Base-by-base conservation (phyloP, 2,797 vertebrate species). In the Cyclura pinguis region DNA sequence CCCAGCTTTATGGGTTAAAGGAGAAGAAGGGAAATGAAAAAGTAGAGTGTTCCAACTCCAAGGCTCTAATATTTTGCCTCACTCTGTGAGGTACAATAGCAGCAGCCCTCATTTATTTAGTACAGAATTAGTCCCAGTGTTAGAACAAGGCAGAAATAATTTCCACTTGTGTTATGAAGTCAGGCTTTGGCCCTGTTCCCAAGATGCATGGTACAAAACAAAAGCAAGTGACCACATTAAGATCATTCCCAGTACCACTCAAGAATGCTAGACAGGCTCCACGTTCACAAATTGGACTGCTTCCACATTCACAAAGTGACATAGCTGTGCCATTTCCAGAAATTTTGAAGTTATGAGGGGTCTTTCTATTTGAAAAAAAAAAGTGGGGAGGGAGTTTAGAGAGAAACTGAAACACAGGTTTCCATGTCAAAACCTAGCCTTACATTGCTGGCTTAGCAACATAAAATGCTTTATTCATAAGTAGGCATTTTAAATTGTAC, bases 111-210 rank as follows among this genome's bases (percentile, higher is more conserved):
- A 77, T 77, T 16, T 77, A 55, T 55, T 59, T 42, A 27, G 57
- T 47, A 62, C 27, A 83, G 42, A 64, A 84, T 67, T 64, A 35
- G 42, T 35, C 74, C 50, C 55, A 27, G 18, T 82, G 52, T 64
- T 32, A 86, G 55, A 76, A 90, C 69, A 88, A 84, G 82, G 73
- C 62, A 91, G 74, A 88, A 88, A 88, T 59, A 84, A 88, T 91
- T 88, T 88, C 73, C 35, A 72, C 38, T 84, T 78, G 82, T 80
- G 47, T 69, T 84, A 84, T 84, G 81, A 87, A 69, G 73, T 84
- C 57, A 78, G 73, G 64, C 35, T 69, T 90, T 86, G 84, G 90
- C 90, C n/a, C 22, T 55, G n/a, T 35, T 91, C 80, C 80, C n/a
- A n/a, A 42, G 84, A 52, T 77, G 12, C 73, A 67, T 16, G n/a